Evolutionary conservation across 37 sponge, comb jelly and placozoan species (phyloP).

Genomic region (Chondrosia reniformis): DNA sequence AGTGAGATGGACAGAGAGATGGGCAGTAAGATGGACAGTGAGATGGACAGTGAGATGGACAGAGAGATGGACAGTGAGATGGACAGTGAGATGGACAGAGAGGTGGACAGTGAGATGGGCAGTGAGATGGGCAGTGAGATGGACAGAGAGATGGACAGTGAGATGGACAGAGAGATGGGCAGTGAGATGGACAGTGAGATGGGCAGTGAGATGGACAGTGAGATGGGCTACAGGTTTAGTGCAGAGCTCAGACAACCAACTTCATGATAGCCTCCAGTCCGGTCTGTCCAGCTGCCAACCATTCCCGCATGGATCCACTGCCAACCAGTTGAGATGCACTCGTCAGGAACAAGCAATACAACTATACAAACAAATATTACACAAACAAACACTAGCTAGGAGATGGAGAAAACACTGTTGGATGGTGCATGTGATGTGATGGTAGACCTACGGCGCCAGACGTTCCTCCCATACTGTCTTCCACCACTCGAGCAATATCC

Average conservation of each 20-base stretch:
- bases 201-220: background rate
- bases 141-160: background rate
- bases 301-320: slow-evolving; percentile 22
- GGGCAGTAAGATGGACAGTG: background rate
- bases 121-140: background rate
- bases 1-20: background rate
- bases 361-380: slow-evolving; percentile 31
- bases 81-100: background rate
- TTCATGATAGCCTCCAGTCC: slow-evolving; percentile 56
- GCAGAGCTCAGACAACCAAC: slow-evolving; percentile 27
- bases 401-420: background rate
- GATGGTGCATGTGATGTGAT: no score
- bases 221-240: background rate
- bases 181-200: no score
- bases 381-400: no score
- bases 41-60: background rate
- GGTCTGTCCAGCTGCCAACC: slow-evolving; percentile 37
- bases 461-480: slow-evolving; percentile 72
- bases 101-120: background rate
- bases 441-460: slow-evolving; percentile 73
- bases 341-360: slow-evolving; percentile 62
- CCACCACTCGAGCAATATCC: slow-evolving; percentile 37
- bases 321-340: slow-evolving; percentile 10
- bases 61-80: background rate
- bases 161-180: background rate